These are phyloP conservation scores for Rattus rattus DNA, from an alignment of 2,113 vertebrate genomes.

Conservation along the genomic window DNA sequence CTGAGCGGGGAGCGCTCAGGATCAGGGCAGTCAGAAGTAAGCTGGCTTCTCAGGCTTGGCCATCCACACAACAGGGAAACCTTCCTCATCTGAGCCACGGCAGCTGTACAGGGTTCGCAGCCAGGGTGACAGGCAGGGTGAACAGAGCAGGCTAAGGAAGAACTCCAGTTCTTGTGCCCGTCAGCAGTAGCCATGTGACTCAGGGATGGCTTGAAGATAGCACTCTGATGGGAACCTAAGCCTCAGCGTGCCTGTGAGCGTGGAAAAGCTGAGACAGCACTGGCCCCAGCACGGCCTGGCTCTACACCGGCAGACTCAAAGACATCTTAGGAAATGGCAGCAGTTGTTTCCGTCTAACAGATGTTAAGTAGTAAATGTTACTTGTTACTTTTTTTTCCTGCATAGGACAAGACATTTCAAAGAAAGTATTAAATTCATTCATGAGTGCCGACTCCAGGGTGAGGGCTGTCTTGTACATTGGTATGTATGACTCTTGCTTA, in stretches of 20 bases:
- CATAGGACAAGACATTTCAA: conserved; percentile 95
- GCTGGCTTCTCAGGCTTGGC: not conserved
- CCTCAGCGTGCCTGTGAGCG: not conserved
- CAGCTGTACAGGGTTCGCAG: not conserved
- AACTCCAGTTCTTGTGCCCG: too few species aligned
- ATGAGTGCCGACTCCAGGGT: conserved; percentile 93
- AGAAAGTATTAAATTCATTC: conserved; percentile 95
- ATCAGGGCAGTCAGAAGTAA: not conserved
- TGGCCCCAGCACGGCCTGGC: not conserved
- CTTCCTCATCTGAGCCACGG: not conserved
- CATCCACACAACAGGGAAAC: accelerated
- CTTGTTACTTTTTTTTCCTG: not conserved
- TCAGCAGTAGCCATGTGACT: not conserved
- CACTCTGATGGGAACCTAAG: not conserved
- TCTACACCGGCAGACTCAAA: not conserved
- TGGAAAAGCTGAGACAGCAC: not conserved
- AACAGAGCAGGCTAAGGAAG: accelerated
- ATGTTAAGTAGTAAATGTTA: conserved; percentile 72
- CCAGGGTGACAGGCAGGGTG: too few species aligned
- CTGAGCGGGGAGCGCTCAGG: not conserved
- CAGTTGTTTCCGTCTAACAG: conserved; percentile 1
- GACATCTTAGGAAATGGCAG: conserved; percentile 34
- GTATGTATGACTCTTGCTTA: conserved; percentile 83
- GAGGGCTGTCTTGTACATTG: conserved; percentile 97
- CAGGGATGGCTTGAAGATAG: not conserved